Base-by-base conservation (phyloP, 53 echinoderm and acorn worm genomes). In the Crossaster papposus region DNA sequence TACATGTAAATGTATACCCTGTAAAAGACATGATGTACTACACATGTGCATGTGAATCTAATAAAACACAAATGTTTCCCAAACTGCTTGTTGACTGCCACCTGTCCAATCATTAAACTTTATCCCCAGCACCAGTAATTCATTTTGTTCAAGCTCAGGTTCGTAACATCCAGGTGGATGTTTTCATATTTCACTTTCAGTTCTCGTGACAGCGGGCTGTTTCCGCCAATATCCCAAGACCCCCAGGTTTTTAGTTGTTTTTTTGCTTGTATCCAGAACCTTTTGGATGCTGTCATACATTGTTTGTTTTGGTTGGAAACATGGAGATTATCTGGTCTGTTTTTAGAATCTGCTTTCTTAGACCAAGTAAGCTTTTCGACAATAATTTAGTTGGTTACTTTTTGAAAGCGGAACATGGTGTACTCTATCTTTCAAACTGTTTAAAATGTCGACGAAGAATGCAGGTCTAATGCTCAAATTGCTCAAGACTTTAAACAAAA, bases 191-290 rank as follows among this genome's bases (percentile, higher is more conserved):
- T 23, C 35, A 68, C 7, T 24, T 18, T 23, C 35, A 68, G 28
- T 24, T 18, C 68, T 30, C 12, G 31, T 87, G 87, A 75, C 87
- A 63, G 81, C 63, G 18, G 79, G 28, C 68, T 26, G n/a, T 58
- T 77, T 77, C 76, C 28, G 77, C 87, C 75, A 75, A 87, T 87
- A 75, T 77, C 87, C 87, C 77, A n/a, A 77, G 76, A 33, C 63
- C 87, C 62, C 22, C 29, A 54, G 87, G 44, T 44, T 44, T 44
- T 44, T 44, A 5, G 5, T 44, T 44, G 5, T 37, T 73, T 58
- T 82, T 82, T 87, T 76, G 87, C 87, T 62, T 22, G 64, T 2
- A 12, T 87, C 87, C 87, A 87, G 35, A 30, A 44, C 13, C 14
- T 29, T 79, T 30, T 63, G 83, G 37, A 36, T 71, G 36, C 72